Evolutionary conservation across 2,113 vertebrate genomes (phyloP), one percentile per base, ranked within the genome.

Genomic region (Chionis minor): DNA sequence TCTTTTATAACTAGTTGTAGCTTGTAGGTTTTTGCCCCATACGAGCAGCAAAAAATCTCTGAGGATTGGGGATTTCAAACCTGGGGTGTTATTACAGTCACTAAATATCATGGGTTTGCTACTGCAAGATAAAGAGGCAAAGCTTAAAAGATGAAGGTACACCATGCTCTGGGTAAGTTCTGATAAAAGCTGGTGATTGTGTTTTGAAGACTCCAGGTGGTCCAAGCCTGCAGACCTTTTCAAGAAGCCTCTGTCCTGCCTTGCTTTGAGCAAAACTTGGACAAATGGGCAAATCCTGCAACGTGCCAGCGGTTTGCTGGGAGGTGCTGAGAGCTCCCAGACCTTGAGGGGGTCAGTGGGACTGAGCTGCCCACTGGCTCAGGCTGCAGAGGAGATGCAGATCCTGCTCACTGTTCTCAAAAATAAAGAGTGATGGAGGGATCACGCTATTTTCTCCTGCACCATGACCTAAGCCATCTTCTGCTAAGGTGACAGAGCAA

Each of bases 301-400:
- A 10, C 67, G 24, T 9, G 4, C 16, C 9, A 0, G 33, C 27
- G 42, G 35, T 19, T 70, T 1, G 1, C 47, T 35, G 55, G 6
- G 75, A 88, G 55, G 49, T 49, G 62, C 22, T 2, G 51, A 66
- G 55, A 74, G 55, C 35, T 77, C 51, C 74, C 0, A 1, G n/a
- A 65, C 16, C 8, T n/a, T 0, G 0, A 18, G 10, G 18, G 17
- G 4, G 8, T 17, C 4, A 0, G 17, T 23, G 59, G 42, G 42
- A 51, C 49, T 24, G 23, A 23, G 49, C 49, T 51, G 49, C 49
- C 49, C 49, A 51, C 22, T 22, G 3, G 23, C 49, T 24, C 12
- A 51, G 49, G 49, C 49, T 51, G 49, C 49, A 51, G 12, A 51
- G 49, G 49, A 51, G 49, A 51, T 22, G 3, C 51, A 81, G 65